Percentiles rank a stretch among this genome's conserved stretches.
These are phyloP conservation scores for Capromys pilorides DNA, from an alignment of 2,797 vertebrate genomes.

Conservation along the genomic window DNA sequence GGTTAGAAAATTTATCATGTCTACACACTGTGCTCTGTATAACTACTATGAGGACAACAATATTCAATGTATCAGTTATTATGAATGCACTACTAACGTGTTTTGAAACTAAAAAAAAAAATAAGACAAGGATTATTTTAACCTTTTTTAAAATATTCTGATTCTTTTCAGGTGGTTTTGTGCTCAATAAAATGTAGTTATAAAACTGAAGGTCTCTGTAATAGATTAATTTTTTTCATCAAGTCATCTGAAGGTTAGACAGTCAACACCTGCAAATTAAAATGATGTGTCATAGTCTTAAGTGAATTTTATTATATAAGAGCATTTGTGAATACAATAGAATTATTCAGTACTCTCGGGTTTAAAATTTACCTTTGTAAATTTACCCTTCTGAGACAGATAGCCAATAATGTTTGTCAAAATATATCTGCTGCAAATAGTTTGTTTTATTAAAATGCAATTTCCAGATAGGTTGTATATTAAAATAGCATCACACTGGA, in stretches of 20 bases:
- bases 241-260: conserved; percentile 83
- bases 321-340: conserved; percentile 83
- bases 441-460: conserved; percentile 46
- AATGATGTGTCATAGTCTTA: conserved; percentile 81
- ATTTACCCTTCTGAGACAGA: conserved; percentile 4
- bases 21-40: too few species aligned
- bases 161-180: conserved; percentile 80
- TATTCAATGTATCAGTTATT: too few species aligned
- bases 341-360: conserved; percentile 35
- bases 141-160: neutral
- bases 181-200: conserved; percentile 81
- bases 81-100: too few species aligned
- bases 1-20: too few species aligned
- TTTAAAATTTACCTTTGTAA: conserved; percentile 21
- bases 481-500: neutral
- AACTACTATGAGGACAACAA: too few species aligned
- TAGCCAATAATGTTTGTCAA: neutral
- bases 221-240: conserved; percentile 81
- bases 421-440: neutral
- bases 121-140: neutral
- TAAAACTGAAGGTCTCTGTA: conserved; percentile 83
- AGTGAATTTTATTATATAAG: conserved; percentile 83
- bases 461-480: neutral
- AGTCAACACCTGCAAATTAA: conserved; percentile 84
- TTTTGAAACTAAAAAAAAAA: too few species aligned